Percentiles rank a stretch among this genome's conserved stretches.
These are phyloP conservation scores for Brachyistius frenatus DNA, from an alignment of 2,113 vertebrate genomes.

Conservation along the genomic window DNA sequence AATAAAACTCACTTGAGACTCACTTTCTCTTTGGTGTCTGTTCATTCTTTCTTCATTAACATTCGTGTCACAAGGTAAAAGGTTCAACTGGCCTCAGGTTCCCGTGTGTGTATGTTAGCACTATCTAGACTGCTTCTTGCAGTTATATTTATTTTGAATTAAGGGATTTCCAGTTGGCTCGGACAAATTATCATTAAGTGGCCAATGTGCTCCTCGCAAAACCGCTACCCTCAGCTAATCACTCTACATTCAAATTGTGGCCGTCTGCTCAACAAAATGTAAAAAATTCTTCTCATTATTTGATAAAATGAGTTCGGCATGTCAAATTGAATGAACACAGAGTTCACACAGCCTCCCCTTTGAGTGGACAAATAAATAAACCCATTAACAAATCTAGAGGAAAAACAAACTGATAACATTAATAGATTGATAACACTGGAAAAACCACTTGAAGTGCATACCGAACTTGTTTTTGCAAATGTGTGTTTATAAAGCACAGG, in stretches of 20 bases:
- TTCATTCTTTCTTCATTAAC: conserved; percentile 24
- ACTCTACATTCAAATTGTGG: conserved; percentile 53
- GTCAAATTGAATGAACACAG: conserved; percentile 30
- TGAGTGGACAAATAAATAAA: conserved; percentile 28
- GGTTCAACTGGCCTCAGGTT: conserved; percentile 19
- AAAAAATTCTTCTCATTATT: conserved; percentile 64
- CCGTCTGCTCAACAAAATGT: conserved; percentile 43
- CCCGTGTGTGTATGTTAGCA: conserved; percentile 7
- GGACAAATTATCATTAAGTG: conserved; percentile 55
- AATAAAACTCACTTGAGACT: conserved; percentile 9
- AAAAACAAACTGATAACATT: background rate
- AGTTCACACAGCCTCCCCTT: conserved; percentile 23
- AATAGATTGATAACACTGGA: too few relatives aligned
- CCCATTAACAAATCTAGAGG: conserved; percentile 20
- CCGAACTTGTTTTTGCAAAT: background rate
- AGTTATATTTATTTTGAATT: conserved; percentile 56
- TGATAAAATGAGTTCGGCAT: conserved; percentile 58
- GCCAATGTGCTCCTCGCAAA: conserved; percentile 42
- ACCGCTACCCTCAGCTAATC: conserved; percentile 67
- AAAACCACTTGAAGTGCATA: background rate
- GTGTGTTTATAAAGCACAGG: background rate
- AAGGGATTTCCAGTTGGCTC: conserved; percentile 48
- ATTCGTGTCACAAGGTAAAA: conserved; percentile 18
- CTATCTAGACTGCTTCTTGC: conserved; percentile 10
- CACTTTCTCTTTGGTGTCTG: conserved; percentile 5